Conservation (phyloP, 2,888 invertebrate species). For the Tribolium freemani region DNA sequence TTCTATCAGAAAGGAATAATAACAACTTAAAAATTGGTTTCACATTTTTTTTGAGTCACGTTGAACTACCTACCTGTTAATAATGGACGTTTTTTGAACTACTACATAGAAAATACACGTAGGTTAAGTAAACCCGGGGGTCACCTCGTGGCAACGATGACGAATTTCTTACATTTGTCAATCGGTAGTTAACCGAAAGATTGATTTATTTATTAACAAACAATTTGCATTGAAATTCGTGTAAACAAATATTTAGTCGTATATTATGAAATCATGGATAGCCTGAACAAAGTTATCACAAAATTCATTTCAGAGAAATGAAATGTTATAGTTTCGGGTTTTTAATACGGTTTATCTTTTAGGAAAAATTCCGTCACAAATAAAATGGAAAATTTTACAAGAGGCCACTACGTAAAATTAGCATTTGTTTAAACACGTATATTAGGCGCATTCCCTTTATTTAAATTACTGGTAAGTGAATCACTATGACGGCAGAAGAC, state of each 20-base stretch:
- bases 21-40: too few relatives aligned
- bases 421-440: too few relatives aligned
- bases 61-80: too few relatives aligned
- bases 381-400: background rate
- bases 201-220: background rate
- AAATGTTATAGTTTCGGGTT: background rate
- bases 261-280: background rate
- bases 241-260: conserved; percentile 1
- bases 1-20: too few relatives aligned
- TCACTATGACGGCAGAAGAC: background rate
- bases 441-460: background rate
- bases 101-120: too few relatives aligned
- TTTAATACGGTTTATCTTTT: background rate
- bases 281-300: background rate
- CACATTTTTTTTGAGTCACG: too few relatives aligned
- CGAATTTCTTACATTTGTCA: background rate
- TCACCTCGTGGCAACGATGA: too few relatives aligned
- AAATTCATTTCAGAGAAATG: background rate
- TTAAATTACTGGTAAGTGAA: background rate
- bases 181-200: background rate
- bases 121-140: too few relatives aligned
- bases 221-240: conserved; percentile 5
- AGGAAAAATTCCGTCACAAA: background rate
- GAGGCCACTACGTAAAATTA: background rate
- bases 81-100: too few relatives aligned